phyloP scores from a whole-genome alignment of 2,113 vertebrate genomes.

The Scophthalmus maximus region DNA sequence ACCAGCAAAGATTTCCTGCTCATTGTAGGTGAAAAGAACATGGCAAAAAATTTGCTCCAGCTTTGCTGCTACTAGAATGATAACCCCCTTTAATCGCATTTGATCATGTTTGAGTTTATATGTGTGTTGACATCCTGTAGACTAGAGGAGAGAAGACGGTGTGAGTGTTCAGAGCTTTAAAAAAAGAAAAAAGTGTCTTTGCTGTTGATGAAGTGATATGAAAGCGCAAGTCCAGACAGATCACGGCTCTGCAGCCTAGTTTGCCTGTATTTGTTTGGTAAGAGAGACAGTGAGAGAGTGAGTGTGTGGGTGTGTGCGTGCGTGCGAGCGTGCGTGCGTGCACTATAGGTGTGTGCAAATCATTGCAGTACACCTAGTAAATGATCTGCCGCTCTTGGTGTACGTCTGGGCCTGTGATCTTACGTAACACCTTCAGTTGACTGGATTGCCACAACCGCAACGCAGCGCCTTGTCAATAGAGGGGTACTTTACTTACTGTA shows the following conservation, averaged over 20 bases:
- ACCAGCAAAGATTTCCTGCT: slow-evolving; percentile 9
- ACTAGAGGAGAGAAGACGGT: too few relatives aligned
- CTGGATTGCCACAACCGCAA: slow-evolving; percentile 8
- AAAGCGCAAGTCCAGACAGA: slow-evolving; percentile 64
- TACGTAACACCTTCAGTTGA: slow-evolving; percentile 24
- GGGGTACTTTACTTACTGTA: too few relatives aligned
- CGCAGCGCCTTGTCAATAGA: not conserved
- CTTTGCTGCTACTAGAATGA: not conserved
- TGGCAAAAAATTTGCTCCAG: not conserved
- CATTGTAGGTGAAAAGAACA: not conserved
- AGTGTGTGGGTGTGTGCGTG: not conserved
- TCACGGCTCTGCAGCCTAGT: slow-evolving; percentile 26
- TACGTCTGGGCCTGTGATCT: slow-evolving; percentile 49
- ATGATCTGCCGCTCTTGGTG: slow-evolving; percentile 41
- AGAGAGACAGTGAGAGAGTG: slow-evolving; percentile 16
- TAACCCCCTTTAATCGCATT: not conserved
- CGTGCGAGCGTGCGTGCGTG: slow-evolving; percentile 1
- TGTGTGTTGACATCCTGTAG: slow-evolving; percentile 25
- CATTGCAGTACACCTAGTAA: slow-evolving; percentile 37
- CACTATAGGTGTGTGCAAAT: slow-evolving; percentile 40
- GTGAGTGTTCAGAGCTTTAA: slow-evolving; percentile 5
- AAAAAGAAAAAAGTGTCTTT: slow-evolving; percentile 22
- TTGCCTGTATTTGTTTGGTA: slow-evolving; percentile 61
- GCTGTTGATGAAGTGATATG: slow-evolving; percentile 40
- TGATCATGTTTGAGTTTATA: slow-evolving; percentile 11